Percentiles rank a stretch among this genome's conserved stretches.
Evolutionary conservation across 2,888 invertebrate species (phyloP).

Genomic region (Dendrolimus houi): DNA sequence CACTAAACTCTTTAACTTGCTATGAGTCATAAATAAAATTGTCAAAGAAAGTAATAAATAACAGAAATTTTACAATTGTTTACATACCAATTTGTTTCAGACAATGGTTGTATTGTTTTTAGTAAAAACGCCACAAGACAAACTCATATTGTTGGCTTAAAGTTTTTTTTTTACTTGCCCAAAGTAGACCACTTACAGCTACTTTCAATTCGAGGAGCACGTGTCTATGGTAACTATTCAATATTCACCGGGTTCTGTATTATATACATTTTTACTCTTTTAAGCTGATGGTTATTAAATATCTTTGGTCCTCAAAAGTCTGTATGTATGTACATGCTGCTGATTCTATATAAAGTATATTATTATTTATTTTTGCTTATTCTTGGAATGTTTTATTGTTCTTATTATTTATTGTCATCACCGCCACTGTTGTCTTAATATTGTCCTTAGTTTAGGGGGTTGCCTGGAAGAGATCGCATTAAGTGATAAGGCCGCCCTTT

Average conservation of each 20-base stretch:
- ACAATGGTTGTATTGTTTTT: constrained; percentile 30
- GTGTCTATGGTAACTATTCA: not conserved
- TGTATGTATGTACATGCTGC: too few species aligned
- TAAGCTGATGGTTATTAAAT: too few species aligned
- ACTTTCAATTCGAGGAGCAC: constrained; percentile 18
- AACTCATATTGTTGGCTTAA: constrained; percentile 7
- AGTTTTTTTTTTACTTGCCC: constrained; percentile 19
- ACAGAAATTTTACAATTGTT: constrained; percentile 52
- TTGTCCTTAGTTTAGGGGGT: too few species aligned
- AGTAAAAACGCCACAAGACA: constrained; percentile 1
- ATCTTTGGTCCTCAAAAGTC: too few species aligned
- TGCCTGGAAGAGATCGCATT: too few species aligned
- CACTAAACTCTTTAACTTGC: constrained; percentile 12
- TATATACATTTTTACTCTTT: too few species aligned
- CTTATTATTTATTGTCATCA: too few species aligned
- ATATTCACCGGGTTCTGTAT: not conserved
- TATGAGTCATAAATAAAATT: not conserved
- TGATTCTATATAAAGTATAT: too few species aligned
- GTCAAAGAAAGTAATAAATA: not conserved
- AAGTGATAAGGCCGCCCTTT: too few species aligned
- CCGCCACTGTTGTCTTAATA: too few species aligned
- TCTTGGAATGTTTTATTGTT: too few species aligned
- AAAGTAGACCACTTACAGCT: constrained; percentile 38
- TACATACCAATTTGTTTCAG: constrained; percentile 33
- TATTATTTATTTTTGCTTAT: too few species aligned